Evolutionary conservation across 1,140 invertebrate genomes (phyloP), one percentile per base, ranked within the genome.

Genomic region (Oedothorax gibbosus): DNA sequence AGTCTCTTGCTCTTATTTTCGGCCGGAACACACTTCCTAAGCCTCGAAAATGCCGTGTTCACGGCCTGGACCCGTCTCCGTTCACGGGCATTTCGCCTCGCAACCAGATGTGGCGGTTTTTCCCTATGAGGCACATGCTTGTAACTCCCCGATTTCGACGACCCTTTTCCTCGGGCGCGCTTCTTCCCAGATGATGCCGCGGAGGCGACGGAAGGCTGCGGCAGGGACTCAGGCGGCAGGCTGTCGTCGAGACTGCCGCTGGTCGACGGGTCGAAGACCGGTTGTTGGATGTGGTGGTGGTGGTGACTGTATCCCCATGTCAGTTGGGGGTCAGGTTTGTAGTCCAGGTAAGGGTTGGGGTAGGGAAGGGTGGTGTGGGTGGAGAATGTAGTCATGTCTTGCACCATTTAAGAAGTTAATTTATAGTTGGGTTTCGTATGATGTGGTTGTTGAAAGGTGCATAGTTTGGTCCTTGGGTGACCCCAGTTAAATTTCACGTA

Each of bases 51-150:
- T 9, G 92, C 92, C 56, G 87, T 88, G 85, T 93, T 93, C 60
- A 93, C 92, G 3, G 92, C 92, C 87, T 93, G 91, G 4, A 93
- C 92, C 56, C 92, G 86, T 62, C 90, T 88, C 80, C 92, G 86
- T 87, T 93, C 92, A 51, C 92, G 88, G 0, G 92, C 92, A 87
- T 93, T 93, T 64, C 92, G 88, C 82, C 90, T 89, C 0, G 91
- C 92, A 15, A 93, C 92, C 53, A 92, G 89, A 84, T 92, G 92
- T 2, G 91, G 87, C n/a, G 91, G 87, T 87, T 92, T 91, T 76
- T 91, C 90, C 6, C 88, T 80, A 86, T 91, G 90, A 9, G 91
- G 89, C 12, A 91, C 87, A 75, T 90, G 90, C 64, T 89, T 89
- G 77, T 89, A 90, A n/a, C 56, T 87, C 4, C 87, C 86, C 65